These are phyloP conservation scores for Stegostoma tigrinum DNA, from an alignment of 2,113 vertebrate species.

Conservation along the genomic window DNA sequence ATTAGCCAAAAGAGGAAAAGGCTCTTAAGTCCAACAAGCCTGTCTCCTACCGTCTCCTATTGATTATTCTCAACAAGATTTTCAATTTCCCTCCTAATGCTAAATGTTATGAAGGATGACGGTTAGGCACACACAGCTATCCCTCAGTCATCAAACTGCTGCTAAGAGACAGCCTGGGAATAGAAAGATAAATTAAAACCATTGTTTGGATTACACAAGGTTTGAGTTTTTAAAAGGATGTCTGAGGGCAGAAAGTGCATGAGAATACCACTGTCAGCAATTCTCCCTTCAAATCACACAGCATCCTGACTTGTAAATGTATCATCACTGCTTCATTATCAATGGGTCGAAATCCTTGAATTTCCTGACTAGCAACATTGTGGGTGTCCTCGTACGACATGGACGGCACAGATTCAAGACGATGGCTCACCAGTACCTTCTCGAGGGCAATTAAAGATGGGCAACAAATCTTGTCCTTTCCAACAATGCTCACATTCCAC, in stretches of 20 bases:
- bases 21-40: not conserved
- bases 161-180: not conserved
- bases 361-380: too few species aligned
- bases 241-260: not conserved
- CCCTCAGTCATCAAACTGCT: not conserved
- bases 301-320: not conserved
- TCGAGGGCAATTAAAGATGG: not conserved
- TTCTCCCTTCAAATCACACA: not conserved
- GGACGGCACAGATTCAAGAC: not conserved
- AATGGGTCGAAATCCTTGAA: not conserved
- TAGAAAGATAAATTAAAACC: not conserved
- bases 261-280: not conserved
- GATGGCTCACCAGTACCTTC: not conserved
- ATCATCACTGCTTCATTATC: not conserved
- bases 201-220: not conserved
- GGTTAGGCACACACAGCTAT: not conserved
- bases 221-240: not conserved
- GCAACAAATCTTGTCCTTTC: not conserved
- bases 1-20: not conserved
- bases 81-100: constrained; percentile 2
- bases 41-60: constrained; percentile 20
- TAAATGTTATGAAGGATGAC: constrained; percentile 22
- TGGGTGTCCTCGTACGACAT: too few species aligned
- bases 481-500: not conserved
- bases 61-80: constrained; percentile 20